Conservation (phyloP, 2,888 invertebrate genomes). For the Tipula lateralis region DNA sequence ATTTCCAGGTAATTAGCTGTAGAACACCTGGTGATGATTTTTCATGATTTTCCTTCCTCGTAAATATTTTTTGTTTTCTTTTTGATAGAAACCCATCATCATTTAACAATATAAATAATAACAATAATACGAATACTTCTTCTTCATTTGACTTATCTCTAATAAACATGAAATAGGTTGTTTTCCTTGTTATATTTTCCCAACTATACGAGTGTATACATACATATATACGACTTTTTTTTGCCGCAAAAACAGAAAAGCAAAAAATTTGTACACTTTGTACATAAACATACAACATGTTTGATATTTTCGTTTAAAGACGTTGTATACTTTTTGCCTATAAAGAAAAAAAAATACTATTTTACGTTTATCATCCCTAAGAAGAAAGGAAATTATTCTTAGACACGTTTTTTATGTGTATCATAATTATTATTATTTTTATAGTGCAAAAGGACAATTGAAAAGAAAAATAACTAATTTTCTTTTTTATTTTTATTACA, state of each 20-base stretch:
- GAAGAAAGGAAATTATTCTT: not conserved
- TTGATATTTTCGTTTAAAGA: not conserved
- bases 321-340: not conserved
- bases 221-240: not conserved
- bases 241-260: not conserved
- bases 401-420: not conserved
- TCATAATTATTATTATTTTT: slow-evolving; percentile 21
- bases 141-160: not conserved
- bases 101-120: not conserved
- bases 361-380: not conserved
- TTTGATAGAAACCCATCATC: not conserved
- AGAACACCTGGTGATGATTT: not conserved
- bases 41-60: not conserved
- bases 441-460: slow-evolving; percentile 15
- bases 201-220: not conserved
- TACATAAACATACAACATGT: not conserved
- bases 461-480: not conserved
- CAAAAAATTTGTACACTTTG: not conserved
- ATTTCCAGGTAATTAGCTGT: slow-evolving; percentile 2
- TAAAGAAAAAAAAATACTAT: not conserved
- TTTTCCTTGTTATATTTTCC: not conserved
- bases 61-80: not conserved
- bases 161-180: slow-evolving; percentile 2
- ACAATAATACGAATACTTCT: not conserved
- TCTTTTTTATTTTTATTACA: not conserved